Conservation (phyloP, 64 coral and sea anemone genomes). For the Platygyra sinensis region DNA sequence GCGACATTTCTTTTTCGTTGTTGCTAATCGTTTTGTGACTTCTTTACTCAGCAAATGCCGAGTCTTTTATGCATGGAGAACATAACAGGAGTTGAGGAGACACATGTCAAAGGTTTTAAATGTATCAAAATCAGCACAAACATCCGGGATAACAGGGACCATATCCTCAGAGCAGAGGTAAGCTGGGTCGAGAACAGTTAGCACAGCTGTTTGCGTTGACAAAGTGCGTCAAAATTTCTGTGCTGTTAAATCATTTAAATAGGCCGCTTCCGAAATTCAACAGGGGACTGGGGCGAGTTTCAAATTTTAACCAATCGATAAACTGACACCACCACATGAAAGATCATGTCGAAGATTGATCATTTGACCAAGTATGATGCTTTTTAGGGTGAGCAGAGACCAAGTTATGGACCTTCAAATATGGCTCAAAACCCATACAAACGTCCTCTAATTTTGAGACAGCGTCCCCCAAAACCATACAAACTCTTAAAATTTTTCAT, state of each 20-base stretch:
- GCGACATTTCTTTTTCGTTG: background rate
- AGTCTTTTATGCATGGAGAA: slow-evolving; percentile 96
- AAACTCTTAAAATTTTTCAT: no score
- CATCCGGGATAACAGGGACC: slow-evolving; percentile 89
- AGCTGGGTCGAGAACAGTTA: background rate
- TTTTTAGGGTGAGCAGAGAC: no score
- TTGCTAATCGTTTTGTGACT: background rate
- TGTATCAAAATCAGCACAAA: slow-evolving; percentile 96
- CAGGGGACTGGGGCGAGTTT: no score
- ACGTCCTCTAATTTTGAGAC: no score
- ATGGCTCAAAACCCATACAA: no score
- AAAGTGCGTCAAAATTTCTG: background rate
- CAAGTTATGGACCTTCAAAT: no score
- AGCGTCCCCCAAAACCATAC: no score
- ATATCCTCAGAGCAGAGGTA: slow-evolving; percentile 94
- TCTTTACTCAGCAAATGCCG: slow-evolving; percentile 70
- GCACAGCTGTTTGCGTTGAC: background rate
- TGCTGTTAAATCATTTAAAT: background rate
- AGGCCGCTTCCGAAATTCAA: no score
- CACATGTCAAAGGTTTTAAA: slow-evolving; percentile 89
- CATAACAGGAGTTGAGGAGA: slow-evolving; percentile 91
- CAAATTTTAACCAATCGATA: no score
- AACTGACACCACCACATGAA: no score
- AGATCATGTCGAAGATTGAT: no score
- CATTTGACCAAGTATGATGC: no score